Base-by-base conservation (phyloP, 1,140 invertebrate species). In the Scaptomyza montana region DNA sequence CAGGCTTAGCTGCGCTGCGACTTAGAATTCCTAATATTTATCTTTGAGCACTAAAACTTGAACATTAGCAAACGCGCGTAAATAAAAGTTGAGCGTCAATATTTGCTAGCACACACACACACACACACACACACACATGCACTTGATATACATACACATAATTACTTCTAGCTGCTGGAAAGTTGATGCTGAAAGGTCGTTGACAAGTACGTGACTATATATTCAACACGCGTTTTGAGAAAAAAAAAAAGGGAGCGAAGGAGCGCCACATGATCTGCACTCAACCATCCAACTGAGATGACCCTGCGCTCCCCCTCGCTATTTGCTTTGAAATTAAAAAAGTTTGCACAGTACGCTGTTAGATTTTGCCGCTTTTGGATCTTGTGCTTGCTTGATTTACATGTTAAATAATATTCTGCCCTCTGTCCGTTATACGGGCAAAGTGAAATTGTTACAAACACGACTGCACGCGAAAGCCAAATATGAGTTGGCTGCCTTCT, bases 321-420 rank as follows among this genome's bases (percentile, higher is more conserved):
- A 84, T 89, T 89, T 89, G 74, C 84, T 89, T 89, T 89, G 79
- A 89, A 89, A 89, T 89, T 89, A 89, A 89, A 89, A 89, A 89
- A 89, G 77, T 89, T 89, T 89, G 70, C 50, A 55, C 77, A 74
- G 51, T 68, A 56, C 84, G 69, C 76, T 87, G 82, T 86, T 87
- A 86, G 78, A 87, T 74, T 33, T 74, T 74, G 74, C 13, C 46
- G 64, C 63, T 81, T 36, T 54, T 79, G 76, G 43, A 60, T 53
- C 49, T 66, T 36, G 6, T 36, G 77, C 84, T 16, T 16, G 16
- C 75, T 79, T 87, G 82, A 87, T 87, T 87, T 87, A 87, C 82
- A 87, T 87, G 82, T 82, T 87, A 87, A 87, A 87, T 87, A 89
- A 87, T 87, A 85, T 70, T 77, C 59, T 45, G 43, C 63, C 57